Evolutionary conservation across 1,140 invertebrate genomes (phyloP), one percentile per base, ranked within the genome.

Genomic region (Bombus polaris): DNA sequence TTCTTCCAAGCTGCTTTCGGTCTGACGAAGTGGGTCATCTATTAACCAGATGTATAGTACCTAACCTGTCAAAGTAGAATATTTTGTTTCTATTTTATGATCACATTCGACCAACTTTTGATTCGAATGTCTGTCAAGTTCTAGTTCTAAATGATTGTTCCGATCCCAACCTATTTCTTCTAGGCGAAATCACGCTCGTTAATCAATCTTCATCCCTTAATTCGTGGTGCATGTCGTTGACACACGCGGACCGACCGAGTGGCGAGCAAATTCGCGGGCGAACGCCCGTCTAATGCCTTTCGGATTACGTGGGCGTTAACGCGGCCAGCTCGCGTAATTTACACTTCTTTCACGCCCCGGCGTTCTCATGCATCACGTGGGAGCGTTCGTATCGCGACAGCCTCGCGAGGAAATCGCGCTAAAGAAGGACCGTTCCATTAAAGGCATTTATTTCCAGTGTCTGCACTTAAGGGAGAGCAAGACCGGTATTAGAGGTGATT

Each of bases 381-480:
- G 3, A 42, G 15, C 35, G 25, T 44, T 44, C 62, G 35, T 78
- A 74, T 62, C 76, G 39, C 77, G 77, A 32, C 25, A 22, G 57
- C 44, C 73, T 22, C 47, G 47, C 47, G 47, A 53, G 47, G 47
- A 53, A 53, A 53, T 88, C 88, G 88, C 57, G 75, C 32, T 47
- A 59, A 76, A 87, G 68, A 77, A 88, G 65, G 81, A 32, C 88
- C 74, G 59, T 83, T 73, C 84, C 88, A 79, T 79, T 89, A 81
- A 72, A 83, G 82, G 88, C 84, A 89, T 89, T 89, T 89, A 87
- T 87, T 89, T 74, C 78, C 70, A 81, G 76, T 87, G 81, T 85
- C 85, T 79, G 88, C 88, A 87, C 85, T 87, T 81, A 89, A 87
- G 80, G 68, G 74, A 68, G 65, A 59, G 37, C 79, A 32, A 89